Percentiles rank a stretch among this genome's conserved stretches.
Evolutionary conservation across 2,888 invertebrate species (phyloP).

Genomic region (Myopa testacea): DNA sequence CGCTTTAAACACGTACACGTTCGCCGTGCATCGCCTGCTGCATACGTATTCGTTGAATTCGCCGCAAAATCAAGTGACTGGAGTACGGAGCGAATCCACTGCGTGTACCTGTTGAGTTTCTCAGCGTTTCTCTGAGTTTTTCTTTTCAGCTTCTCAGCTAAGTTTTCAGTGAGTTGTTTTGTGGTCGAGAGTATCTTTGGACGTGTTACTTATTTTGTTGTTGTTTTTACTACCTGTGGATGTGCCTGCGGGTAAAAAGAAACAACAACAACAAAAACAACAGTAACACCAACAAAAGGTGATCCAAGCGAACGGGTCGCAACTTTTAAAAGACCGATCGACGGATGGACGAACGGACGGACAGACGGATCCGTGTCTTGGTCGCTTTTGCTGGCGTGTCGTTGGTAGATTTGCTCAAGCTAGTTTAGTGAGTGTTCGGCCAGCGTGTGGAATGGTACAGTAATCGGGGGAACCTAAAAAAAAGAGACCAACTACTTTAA

Average conservation of each 20-base stretch:
- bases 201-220: slow-evolving; percentile 12
- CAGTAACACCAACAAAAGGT: background rate
- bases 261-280: slow-evolving; percentile 20
- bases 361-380: background rate
- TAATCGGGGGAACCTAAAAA: slow-evolving; percentile 51
- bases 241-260: slow-evolving; percentile 11
- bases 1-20: background rate
- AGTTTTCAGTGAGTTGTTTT: slow-evolving; percentile 6
- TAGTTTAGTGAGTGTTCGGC: slow-evolving; percentile 69
- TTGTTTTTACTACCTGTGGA: background rate
- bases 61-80: slow-evolving; percentile 2
- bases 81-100: background rate
- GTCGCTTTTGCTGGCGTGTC: slow-evolving; percentile 26
- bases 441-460: slow-evolving; percentile 68
- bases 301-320: background rate
- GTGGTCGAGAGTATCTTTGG: slow-evolving; percentile 28
- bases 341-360: background rate
- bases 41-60: background rate
- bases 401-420: slow-evolving; percentile 54
- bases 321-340: background rate
- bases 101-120: background rate
- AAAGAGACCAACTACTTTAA: slow-evolving; percentile 9
- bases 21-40: background rate
- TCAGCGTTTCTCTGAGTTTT: background rate
- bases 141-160: background rate